Evolutionary conservation across 2,113 vertebrate species (phyloP), one percentile per base, ranked within the genome.

Genomic region (Pterophyllum scalare): DNA sequence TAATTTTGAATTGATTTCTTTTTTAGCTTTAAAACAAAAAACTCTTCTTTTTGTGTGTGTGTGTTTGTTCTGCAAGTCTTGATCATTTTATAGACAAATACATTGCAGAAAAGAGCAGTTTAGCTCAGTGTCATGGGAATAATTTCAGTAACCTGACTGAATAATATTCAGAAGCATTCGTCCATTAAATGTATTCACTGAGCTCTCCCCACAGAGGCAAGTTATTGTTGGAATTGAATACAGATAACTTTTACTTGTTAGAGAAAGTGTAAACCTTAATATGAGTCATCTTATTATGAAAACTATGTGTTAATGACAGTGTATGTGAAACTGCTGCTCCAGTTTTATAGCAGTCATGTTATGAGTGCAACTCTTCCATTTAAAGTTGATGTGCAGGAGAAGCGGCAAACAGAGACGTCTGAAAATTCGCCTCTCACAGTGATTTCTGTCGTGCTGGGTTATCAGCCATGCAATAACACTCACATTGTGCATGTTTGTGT

Each of bases 71-170:
- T 87, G 72, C 79, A 65, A 61, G 54, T 54, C 3, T 40, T 40
- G 76, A 82, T 85, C 38, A 80, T 85, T 83, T 61, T 46, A 19
- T 72, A 19, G 22, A 83, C 65, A 80, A 84, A 87, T 81, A 59
- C 35, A 61, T 35, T 57, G 84, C 52, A 79, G 52, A 59, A 79
- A 24, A 70, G 59, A 80, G 24, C 59, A 52, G 57, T 82, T 84
- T 64, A 8, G 22, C 59, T 38, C 35, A n/a, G 59, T 81, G 81
- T 85, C 79, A 67, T 40, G 80, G 43, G 78, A 90, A 78, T 83
- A 14, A 83, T 72, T 20, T 35, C 17, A 58, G 7, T 49, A 79
- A 79, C 62, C 75, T 70, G 59, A 60, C 19, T 19, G 11, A 28
- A 77, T 59, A 24, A 62, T 60, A 72, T 26, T 61, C 26, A 49